Evolutionary conservation across 2,113 vertebrate species (phyloP), one percentile per base, ranked within the genome.

Genomic region (Gopherus flavomarginatus): DNA sequence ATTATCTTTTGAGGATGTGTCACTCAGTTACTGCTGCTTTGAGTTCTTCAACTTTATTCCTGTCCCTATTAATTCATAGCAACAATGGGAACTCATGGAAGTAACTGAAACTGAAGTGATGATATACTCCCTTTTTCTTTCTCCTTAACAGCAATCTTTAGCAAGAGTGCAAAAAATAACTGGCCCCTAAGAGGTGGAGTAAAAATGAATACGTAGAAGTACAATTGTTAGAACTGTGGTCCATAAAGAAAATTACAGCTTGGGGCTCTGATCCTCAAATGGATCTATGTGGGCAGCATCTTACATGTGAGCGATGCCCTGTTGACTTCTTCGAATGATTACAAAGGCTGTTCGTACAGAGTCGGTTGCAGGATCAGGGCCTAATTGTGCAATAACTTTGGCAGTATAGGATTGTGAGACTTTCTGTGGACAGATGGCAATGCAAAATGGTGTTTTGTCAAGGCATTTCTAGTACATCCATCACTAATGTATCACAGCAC

Each of bases 401-500:
- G 24, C 8, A 38, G 81, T 65, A 89, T 44, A 50, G 13, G 90
- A 69, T 81, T 57, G 16, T 17, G 17, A 78, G 75, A 16, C 26
- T 12, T 77, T 77, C 27, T 83, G 4, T 42, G 85, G 35, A 79
- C 31, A 11, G 75, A 72, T 21, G 3, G 6, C n/a, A 90, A 86
- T 93, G 79, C 93, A 81, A 89, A 87, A 89, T n/a, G 4, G 54
- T 5, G 1, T 89, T 89, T 90, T 85, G 24, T 44, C 44, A 87
- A 75, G 17, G 19, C 89, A 2, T 72, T 86, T 12, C 2, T 29
- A 27, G 44, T 78, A 78, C 42, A 24, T 42, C 75, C 83, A 0
- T 53, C 72, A 77, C 8, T 87, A 8, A 81, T 38, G 1, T 0
- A 0, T 50, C 56, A 65, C 1, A 0, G 7, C 0, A 0, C 11